Base-by-base conservation (phyloP, 2,888 invertebrate species). In the Monoplex corrugatus region DNA sequence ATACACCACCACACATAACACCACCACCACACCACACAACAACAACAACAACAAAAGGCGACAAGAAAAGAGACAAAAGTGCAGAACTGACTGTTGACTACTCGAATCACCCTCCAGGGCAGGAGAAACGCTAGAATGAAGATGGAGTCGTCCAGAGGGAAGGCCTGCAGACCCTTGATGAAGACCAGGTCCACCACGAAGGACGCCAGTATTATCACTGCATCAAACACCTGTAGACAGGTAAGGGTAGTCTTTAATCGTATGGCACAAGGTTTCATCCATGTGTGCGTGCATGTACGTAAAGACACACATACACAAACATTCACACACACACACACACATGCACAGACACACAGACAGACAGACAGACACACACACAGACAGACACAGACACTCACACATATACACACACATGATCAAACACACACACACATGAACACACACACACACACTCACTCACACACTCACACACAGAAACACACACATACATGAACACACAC, bases 81-180 rank as follows among this genome's bases (percentile, higher is more conserved):
- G 44, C 43, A 13, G 38, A 23, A 91, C 93, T 91, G 90, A 94
- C 94, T 93, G 89, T 94, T 94, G 87, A 94, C 93, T 44, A 94
- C 93, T 50, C 94, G 90, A 32, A 94, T 93, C 32, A 94, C 93
- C 75, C 94, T 91, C 94, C 94, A 94, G 35, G 93, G 93, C 44
- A 94, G 90, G 82, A 94, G 91, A 57, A 94, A 90, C 63, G 93
- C 93, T 45, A 94, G 91, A 13, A 94, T 92, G 87, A 93, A 93
- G 43, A 93, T 93, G 84, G 94, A 92, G 87, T 93, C 93, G 89
- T 94, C 93, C 16, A 93, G 92, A 43, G 92, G 92, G 16, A 92
- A 92, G 63, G 91, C 91, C 23, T 90, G 91, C 63, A 94, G 89
- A 28, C 93, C 94, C 68, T 94, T 93, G 86, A 94, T 89, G 89